These are phyloP conservation scores for Clarias magur DNA, from an alignment of 2,113 vertebrate genomes.

Conservation along the genomic window DNA sequence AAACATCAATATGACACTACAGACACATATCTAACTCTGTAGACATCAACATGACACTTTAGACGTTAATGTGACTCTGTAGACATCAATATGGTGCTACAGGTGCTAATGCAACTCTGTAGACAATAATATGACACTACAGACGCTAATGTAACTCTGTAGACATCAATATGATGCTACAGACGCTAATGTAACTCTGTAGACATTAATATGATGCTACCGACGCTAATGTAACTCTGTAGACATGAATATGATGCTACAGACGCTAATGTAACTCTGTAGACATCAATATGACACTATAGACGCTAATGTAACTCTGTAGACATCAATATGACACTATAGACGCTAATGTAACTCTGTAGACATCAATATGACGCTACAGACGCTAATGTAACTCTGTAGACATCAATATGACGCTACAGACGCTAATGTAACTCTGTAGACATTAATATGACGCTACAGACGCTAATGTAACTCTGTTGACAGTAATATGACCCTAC, in stretches of 20 bases:
- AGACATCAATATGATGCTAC: background rate
- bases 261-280: too few relatives aligned
- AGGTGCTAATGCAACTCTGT: background rate
- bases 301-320: too few relatives aligned
- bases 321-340: too few relatives aligned
- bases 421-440: background rate
- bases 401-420: background rate
- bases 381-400: background rate
- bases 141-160: background rate
- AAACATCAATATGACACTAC: too few relatives aligned
- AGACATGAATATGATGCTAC: too few relatives aligned
- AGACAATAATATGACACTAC: too few relatives aligned
- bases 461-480: background rate
- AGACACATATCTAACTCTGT: background rate
- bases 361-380: background rate
- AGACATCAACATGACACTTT: background rate
- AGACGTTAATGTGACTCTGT: background rate
- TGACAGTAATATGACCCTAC: background rate
- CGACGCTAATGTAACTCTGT: background rate
- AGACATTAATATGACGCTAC: background rate
- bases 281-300: too few relatives aligned
- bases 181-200: background rate
- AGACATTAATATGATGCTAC: background rate
- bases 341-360: too few relatives aligned
- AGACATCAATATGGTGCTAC: background rate